Evolutionary conservation across 1,140 invertebrate species (phyloP).

Genomic region (Ceratina calcarata): DNA sequence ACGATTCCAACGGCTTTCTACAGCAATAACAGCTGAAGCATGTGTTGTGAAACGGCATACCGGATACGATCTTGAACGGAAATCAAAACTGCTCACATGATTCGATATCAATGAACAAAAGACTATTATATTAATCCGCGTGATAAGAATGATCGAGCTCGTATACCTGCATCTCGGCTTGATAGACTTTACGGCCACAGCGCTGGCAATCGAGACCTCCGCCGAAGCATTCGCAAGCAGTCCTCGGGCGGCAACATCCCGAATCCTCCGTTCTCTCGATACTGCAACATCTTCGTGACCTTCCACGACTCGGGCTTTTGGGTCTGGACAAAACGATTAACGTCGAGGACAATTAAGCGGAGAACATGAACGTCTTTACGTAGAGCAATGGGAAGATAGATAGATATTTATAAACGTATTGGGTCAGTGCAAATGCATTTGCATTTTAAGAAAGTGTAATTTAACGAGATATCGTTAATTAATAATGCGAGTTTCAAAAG

Average conservation of each 20-base stretch:
- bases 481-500: too few species aligned
- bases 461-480: too few species aligned
- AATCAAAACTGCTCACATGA: slow-evolving; percentile 1
- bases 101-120: not conserved
- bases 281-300: slow-evolving; percentile 32
- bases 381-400: not conserved
- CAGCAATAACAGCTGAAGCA: slow-evolving; percentile 81
- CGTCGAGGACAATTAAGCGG: slow-evolving; percentile 13
- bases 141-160: slow-evolving; percentile 2
- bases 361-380: not conserved
- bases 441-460: too few species aligned
- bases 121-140: not conserved
- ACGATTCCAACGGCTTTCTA: slow-evolving; percentile 78
- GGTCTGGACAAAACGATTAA: slow-evolving; percentile 39
- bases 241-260: slow-evolving; percentile 51
- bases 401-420: too few species aligned
- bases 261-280: slow-evolving; percentile 14
- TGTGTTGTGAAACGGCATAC: slow-evolving; percentile 78
- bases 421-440: too few species aligned
- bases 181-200: slow-evolving; percentile 75
- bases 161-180: slow-evolving; percentile 74
- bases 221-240: slow-evolving; percentile 70
- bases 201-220: slow-evolving; percentile 72
- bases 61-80: slow-evolving; percentile 70
- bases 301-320: slow-evolving; percentile 44